phyloP scores from a whole-genome alignment of 2,113 vertebrate genomes.

The Harpagus bidentatus region DNA sequence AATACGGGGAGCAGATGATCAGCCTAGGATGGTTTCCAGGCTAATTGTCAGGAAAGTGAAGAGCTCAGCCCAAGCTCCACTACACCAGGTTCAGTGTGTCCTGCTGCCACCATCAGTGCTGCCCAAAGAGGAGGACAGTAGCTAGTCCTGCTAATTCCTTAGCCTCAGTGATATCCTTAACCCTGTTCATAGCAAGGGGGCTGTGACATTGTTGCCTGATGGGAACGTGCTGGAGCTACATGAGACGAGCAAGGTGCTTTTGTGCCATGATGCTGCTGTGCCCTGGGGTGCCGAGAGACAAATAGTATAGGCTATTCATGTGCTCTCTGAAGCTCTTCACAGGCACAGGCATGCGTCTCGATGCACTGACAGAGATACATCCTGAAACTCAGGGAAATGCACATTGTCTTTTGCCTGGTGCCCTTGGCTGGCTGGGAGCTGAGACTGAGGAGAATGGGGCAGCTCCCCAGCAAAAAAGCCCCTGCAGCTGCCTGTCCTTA shows the following conservation, averaged over 20 bases:
- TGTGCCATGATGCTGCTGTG: neutral
- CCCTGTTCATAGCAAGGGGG: neutral
- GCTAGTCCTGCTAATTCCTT: neutral
- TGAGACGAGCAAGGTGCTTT: neutral
- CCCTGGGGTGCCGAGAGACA: neutral
- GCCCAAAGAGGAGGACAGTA: neutral
- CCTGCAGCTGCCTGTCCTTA: neutral
- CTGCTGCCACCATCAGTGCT: neutral
- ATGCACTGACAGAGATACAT: neutral
- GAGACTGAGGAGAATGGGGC: neutral
- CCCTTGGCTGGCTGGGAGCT: neutral
- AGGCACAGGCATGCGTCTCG: neutral
- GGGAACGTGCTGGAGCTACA: neutral
- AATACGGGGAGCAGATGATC: constrained; percentile 21
- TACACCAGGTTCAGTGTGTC: neutral
- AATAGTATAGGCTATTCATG: neutral
- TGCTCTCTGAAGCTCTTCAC: neutral
- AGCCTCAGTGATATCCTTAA: neutral
- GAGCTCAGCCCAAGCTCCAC: constrained; percentile 1
- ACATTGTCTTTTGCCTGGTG: neutral
- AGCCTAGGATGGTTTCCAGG: constrained; percentile 23
- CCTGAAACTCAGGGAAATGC: neutral
- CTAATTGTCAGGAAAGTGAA: constrained; percentile 37
- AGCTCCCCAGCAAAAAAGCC: neutral
- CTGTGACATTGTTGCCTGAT: neutral